Evolutionary conservation across 2,888 invertebrate genomes (phyloP), one percentile per base, ranked within the genome.

Genomic region (Zaprionus bogoriensis): DNA sequence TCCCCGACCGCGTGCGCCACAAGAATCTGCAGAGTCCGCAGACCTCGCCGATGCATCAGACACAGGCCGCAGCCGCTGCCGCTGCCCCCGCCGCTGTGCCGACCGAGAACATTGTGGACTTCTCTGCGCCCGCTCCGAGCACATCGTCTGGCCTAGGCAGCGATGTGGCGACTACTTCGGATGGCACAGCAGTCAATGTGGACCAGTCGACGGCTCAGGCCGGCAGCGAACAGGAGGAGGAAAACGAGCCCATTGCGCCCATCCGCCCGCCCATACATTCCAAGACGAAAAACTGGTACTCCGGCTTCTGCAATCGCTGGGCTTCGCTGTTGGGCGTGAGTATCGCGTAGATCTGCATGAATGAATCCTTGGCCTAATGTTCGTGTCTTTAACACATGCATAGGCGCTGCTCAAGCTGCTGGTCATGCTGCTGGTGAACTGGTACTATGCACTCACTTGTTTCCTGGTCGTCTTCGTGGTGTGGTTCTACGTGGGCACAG

Each of bases 271-370:
- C 94, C 78, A 95, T 97, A 72, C 96, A 96, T 89, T 95, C 96
- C 6, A 98, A 98, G 92, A 95, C 97, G 78, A 95, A 96, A 84
- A 97, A 97, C 88, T 98, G 98, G 98, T 99, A 98, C 91, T 97
- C 98, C 0, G 94, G 95, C 77, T 94, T 98, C 75, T 98, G 98
- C 91, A 99, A 98, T 90, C 93, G 98, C 85, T 99, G 98, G 98
- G 93, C 98, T 44, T 97, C 98, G 1, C 92, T 99, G 3, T 91
- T 95, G 77, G 98, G 98, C 83, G 98, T 98, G 92, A 93, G 94
- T 92, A n/a, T 2, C n/a, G 6, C 5, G 5, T 3, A 2, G 7
- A 17, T 6, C 9, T 1, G 4, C 6, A 20, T 3, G 3, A 48
- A 14, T 1, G 5, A 19, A 39, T 48, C 9, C 6, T 20, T 2